Conservation (phyloP, 2,888 invertebrate species). For the Cistogaster globosa region DNA sequence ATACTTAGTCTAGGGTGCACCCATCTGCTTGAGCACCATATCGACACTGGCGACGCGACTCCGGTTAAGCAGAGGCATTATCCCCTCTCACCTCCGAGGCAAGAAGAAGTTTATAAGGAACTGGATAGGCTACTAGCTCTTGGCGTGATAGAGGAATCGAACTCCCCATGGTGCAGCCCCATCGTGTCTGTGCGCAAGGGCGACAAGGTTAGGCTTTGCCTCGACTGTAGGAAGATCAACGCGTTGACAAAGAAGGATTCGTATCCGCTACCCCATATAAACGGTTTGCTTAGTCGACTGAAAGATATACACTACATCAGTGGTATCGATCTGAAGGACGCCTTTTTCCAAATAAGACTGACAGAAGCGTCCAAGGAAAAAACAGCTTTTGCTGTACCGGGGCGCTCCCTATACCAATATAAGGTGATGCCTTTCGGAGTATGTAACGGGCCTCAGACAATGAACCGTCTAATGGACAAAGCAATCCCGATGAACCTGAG, state of each 20-base stretch:
- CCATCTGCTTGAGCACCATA: slow-evolving; percentile 16
- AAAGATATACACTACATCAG: slow-evolving; percentile 37
- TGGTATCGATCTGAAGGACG: too few relatives aligned
- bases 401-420: slow-evolving; percentile 62
- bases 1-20: slow-evolving; percentile 32
- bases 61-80: slow-evolving; percentile 56
- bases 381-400: too few relatives aligned
- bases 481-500: slow-evolving; percentile 29
- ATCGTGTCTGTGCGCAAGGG: slow-evolving; percentile 45
- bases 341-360: slow-evolving; percentile 52
- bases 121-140: slow-evolving; percentile 53
- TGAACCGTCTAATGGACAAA: slow-evolving; percentile 61
- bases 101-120: slow-evolving; percentile 56
- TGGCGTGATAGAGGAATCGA: slow-evolving; percentile 53
- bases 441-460: slow-evolving; percentile 66
- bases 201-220: slow-evolving; percentile 58
- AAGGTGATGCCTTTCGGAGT: slow-evolving; percentile 72
- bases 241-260: slow-evolving; percentile 58
- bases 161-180: slow-evolving; percentile 55
- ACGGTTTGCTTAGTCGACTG: slow-evolving; percentile 55
- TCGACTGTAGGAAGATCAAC: slow-evolving; percentile 64
- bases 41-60: slow-evolving; percentile 33
- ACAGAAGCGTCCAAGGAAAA: slow-evolving; percentile 37
- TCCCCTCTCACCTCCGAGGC: slow-evolving; percentile 61
- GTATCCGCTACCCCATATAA: slow-evolving; percentile 59